phyloP scores from a whole-genome alignment of 2,888 invertebrate genomes.

The Cantharis rustica region DNA sequence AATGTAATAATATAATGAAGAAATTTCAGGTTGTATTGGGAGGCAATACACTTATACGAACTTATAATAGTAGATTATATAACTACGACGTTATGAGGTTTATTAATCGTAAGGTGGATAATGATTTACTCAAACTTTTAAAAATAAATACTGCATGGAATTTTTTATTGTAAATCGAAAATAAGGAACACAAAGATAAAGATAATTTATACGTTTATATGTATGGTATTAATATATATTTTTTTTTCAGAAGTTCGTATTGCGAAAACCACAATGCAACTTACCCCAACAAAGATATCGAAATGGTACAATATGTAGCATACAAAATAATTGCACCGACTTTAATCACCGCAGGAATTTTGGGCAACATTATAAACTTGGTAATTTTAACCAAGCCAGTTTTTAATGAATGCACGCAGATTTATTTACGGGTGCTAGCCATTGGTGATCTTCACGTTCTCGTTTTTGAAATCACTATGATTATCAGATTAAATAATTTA shows the following conservation, averaged over 20 bases:
- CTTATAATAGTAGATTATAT: too few relatives aligned
- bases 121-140: too few relatives aligned
- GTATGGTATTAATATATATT: neutral
- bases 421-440: conserved; percentile 33
- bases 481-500: conserved; percentile 32
- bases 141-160: too few relatives aligned
- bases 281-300: neutral
- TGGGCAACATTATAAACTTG: conserved; percentile 35
- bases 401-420: conserved; percentile 33
- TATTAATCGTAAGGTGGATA: too few relatives aligned
- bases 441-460: conserved; percentile 34
- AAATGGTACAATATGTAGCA: conserved; percentile 24
- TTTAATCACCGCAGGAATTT: conserved; percentile 31
- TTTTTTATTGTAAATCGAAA: too few relatives aligned
- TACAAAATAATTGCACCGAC: conserved; percentile 36
- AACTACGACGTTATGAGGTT: too few relatives aligned
- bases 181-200: too few relatives aligned
- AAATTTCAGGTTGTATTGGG: too few relatives aligned
- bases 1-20: too few relatives aligned
- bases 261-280: neutral
- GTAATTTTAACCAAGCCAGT: conserved; percentile 32
- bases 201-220: too few relatives aligned
- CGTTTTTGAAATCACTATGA: conserved; percentile 32
- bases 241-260: neutral
- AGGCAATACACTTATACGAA: too few relatives aligned